Base-by-base conservation (phyloP, 2,888 invertebrate species). In the Poecilus cupreus region DNA sequence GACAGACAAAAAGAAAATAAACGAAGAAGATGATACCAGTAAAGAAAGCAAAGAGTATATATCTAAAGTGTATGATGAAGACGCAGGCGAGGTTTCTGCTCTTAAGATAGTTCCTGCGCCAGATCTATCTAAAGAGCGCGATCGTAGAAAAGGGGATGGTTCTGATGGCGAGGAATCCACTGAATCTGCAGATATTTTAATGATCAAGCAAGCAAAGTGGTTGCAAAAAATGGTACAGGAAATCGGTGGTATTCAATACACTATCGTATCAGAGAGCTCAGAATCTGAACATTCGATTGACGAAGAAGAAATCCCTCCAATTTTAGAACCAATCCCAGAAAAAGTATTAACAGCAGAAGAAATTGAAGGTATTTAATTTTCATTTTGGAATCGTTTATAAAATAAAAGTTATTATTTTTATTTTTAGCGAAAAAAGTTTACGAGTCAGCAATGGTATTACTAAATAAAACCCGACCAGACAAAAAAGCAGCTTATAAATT, bases 401-500 rank as follows among this genome's bases (percentile, higher is more conserved):
- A 24, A 6, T 26, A n/a, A n/a, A n/a, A n/a, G n/a, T n/a, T n/a
- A n/a, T 43, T 20, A 80, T 74, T 37, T 46, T 51, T 76, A 79
- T 82, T 83, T 88, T 82, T 86, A 96, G 97, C 95, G 39, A 93
- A 96, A 88, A 91, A 92, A 57, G 88, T 96, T 20, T 97, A 93
- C 87, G 94, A 95, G 32, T 91, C 90, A 68, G 97, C 95, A 0
- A 91, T 93, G 86, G 91, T 90, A 51, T 91, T 95, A 85, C 89
- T 97, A 11, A 93, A 94, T 83, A 94, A 95, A 24, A 94, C 95
- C 0, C 90, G 91, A 68, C 92, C 94, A 0, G 94, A 96, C 87
- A 93, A 95, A 82, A 90, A 91, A 0, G 92, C 92, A 74, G 96
- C 96, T 0, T 96, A 96, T 85, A 91, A 93, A 43, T 90, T 96